phyloP scores from a whole-genome alignment of 2,888 invertebrate species.

The Pycnomerus fuliginosus region DNA sequence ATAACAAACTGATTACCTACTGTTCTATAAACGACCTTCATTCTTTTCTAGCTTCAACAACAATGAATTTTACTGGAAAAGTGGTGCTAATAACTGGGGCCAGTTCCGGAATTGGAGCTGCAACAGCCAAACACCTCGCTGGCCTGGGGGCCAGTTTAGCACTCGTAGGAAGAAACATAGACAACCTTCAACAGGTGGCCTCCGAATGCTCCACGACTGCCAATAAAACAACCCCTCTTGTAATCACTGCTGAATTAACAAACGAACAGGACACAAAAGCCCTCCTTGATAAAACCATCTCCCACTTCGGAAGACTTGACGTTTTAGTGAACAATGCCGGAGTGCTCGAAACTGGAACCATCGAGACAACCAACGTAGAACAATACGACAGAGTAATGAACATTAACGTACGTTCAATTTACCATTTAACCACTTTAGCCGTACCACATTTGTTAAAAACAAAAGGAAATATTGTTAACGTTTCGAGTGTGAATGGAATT shows the following conservation, averaged over 20 bases:
- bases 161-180: slow-evolving; percentile 68
- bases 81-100: slow-evolving; percentile 77
- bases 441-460: slow-evolving; percentile 81
- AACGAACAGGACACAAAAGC: slow-evolving; percentile 17
- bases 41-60: too few species aligned
- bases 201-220: slow-evolving; percentile 5
- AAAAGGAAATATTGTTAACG: slow-evolving; percentile 92
- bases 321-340: slow-evolving; percentile 92
- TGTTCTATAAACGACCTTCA: too few species aligned
- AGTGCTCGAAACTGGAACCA: slow-evolving; percentile 45
- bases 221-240: slow-evolving; percentile 6
- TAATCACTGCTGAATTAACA: slow-evolving; percentile 19
- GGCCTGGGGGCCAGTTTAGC: slow-evolving; percentile 74
- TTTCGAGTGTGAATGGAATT: slow-evolving; percentile 91
- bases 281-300: slow-evolving; percentile 58
- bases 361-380: slow-evolving; percentile 81
- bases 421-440: slow-evolving; percentile 82
- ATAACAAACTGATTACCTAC: too few species aligned
- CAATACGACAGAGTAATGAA: slow-evolving; percentile 90
- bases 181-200: slow-evolving; percentile 65
- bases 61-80: slow-evolving; percentile 65
- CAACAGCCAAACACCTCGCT: slow-evolving; percentile 75
- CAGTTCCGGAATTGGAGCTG: slow-evolving; percentile 83
- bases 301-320: slow-evolving; percentile 75
- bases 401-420: slow-evolving; percentile 81